Conservation (phyloP, 2,797 vertebrate genomes). For the Pitangus sulphuratus region DNA sequence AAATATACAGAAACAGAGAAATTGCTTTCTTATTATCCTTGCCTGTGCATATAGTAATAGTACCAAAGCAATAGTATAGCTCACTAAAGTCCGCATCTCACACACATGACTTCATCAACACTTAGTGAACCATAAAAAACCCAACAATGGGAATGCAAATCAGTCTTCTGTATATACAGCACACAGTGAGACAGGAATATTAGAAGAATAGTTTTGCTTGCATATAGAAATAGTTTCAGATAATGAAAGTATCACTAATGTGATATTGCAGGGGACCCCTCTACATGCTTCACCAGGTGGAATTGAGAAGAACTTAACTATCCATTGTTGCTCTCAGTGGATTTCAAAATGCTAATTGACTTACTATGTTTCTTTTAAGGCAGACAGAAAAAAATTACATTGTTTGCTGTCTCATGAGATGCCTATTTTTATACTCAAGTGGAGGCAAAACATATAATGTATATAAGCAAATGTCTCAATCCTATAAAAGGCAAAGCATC, state of each 20-base stretch:
- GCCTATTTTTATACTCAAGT: constrained; percentile 26
- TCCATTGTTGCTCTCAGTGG: constrained; percentile 49
- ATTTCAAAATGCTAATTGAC: constrained; percentile 75
- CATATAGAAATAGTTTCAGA: constrained; percentile 51
- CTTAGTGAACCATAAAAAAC: constrained; percentile 32
- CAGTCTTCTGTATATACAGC: constrained; percentile 19
- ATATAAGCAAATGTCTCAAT: background rate
- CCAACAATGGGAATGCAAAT: constrained; percentile 49
- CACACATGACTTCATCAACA: constrained; percentile 11
- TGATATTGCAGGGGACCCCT: constrained; percentile 58
- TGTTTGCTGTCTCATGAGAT: constrained; percentile 8
- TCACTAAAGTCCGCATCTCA: background rate
- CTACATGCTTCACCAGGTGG: constrained; percentile 21
- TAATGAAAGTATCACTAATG: constrained; percentile 73
- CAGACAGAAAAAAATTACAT: background rate
- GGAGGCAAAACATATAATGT: background rate
- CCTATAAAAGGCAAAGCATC: background rate
- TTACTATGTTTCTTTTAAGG: constrained; percentile 55
- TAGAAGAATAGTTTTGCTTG: constrained; percentile 53
- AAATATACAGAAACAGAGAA: constrained; percentile 13
- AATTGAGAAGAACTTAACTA: constrained; percentile 66
- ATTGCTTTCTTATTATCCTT: background rate
- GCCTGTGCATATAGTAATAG: background rate
- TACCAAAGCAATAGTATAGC: constrained; percentile 5
- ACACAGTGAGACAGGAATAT: constrained; percentile 34